Percentiles rank a stretch among this genome's conserved stretches.
Conservation (phyloP, 1,140 invertebrate genomes). For the Archegozetes longisetosus region DNA sequence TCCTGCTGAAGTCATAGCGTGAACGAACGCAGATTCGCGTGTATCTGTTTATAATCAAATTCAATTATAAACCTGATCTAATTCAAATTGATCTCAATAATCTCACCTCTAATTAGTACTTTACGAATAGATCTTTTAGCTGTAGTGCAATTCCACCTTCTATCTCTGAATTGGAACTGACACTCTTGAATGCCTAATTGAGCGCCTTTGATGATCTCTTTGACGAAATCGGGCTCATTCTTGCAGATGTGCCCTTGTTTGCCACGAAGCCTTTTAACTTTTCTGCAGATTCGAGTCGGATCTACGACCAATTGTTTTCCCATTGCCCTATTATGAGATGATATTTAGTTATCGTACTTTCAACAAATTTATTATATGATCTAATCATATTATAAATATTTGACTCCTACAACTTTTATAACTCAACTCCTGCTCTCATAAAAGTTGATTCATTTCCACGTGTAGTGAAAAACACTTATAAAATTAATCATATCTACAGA, state of each 20-base stretch:
- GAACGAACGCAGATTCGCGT: slow-evolving; percentile 77
- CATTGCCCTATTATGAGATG: slow-evolving; percentile 30
- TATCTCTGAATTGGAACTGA: slow-evolving; percentile 80
- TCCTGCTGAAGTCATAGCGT: slow-evolving; percentile 80
- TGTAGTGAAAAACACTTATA: no score
- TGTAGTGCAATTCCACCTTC: slow-evolving; percentile 86
- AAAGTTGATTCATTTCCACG: no score
- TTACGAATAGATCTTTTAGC: slow-evolving; percentile 47
- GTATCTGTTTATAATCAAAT: slow-evolving; percentile 46
- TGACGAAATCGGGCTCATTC: slow-evolving; percentile 27
- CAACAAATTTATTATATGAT: no score
- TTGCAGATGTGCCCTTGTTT: slow-evolving; percentile 44
- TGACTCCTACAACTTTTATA: no score
- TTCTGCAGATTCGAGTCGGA: slow-evolving; percentile 66
- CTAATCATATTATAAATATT: no score
- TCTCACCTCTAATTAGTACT: slow-evolving; percentile 41
- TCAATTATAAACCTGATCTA: background rate
- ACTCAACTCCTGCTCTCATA: no score
- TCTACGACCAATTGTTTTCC: slow-evolving; percentile 67
- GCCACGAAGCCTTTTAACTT: slow-evolving; percentile 46
- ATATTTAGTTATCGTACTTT: no score
- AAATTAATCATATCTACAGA: no score
- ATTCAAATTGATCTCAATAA: slow-evolving; percentile 16
- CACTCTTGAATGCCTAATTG: slow-evolving; percentile 59
- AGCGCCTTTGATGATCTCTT: slow-evolving; percentile 29